Conservation (phyloP, 2,113 vertebrate genomes). For the Neopipo cinnamomea region DNA sequence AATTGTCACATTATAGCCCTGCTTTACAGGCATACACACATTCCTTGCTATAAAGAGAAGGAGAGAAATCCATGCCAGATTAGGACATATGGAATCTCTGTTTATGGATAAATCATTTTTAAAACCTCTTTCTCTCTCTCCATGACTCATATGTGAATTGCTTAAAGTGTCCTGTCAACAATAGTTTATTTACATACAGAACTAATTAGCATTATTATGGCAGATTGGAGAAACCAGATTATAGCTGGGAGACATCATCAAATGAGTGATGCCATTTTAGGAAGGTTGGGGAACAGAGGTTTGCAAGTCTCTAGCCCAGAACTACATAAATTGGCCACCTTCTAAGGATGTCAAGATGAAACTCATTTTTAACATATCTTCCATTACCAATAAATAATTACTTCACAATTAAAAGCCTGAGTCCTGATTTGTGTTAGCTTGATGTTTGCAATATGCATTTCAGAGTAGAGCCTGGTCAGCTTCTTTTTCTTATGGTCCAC, state of each 20-base stretch:
- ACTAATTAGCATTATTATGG: conserved; percentile 52
- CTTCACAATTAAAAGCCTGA: background rate
- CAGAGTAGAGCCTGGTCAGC: background rate
- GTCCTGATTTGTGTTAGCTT: background rate
- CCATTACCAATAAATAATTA: background rate
- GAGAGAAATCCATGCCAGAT: conserved; percentile 46
- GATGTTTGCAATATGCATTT: background rate
- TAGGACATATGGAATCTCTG: conserved; percentile 66
- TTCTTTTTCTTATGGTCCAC: background rate
- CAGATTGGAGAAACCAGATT: conserved; percentile 16
- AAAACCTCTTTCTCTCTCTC: background rate
- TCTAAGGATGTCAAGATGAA: conserved; percentile 11
- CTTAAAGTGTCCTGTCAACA: conserved; percentile 59
- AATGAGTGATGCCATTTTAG: conserved; percentile 16
- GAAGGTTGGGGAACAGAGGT: conserved; percentile 8
- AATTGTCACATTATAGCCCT: conserved; percentile 52
- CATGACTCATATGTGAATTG: conserved; percentile 21
- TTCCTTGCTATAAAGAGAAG: conserved; percentile 60
- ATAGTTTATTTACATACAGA: conserved; percentile 66
- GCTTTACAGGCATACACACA: conserved; percentile 30
- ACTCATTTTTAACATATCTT: conserved; percentile 1
- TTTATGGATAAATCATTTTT: conserved; percentile 62
- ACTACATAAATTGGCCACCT: background rate
- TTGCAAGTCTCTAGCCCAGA: background rate
- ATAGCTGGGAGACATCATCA: conserved; percentile 2